Percentiles rank a stretch among this genome's conserved stretches.
Evolutionary conservation across 2,113 vertebrate species (phyloP).

Genomic region (Uria aalge): DNA sequence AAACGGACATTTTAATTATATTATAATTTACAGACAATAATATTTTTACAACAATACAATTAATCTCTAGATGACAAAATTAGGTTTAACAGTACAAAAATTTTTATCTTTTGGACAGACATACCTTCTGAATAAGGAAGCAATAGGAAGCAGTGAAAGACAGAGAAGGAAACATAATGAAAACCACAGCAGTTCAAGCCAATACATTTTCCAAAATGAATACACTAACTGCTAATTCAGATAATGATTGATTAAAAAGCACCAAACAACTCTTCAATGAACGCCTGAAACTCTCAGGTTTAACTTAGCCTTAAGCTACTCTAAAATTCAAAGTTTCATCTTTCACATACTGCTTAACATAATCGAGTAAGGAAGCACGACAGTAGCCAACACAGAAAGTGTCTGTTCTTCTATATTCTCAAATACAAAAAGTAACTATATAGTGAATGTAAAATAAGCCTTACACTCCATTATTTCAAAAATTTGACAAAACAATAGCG

Average conservation of each 20-base stretch:
- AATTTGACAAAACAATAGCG: background rate
- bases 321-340: background rate
- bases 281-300: background rate
- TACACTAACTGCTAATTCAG: background rate
- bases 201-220: background rate
- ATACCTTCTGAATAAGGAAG: constrained; percentile 95
- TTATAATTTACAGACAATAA: background rate
- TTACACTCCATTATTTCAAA: background rate
- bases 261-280: background rate
- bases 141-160: constrained; percentile 83
- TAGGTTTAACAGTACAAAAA: background rate
- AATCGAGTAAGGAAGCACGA: background rate
- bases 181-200: constrained; percentile 62
- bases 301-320: background rate
- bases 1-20: background rate
- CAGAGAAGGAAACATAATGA: constrained; percentile 78
- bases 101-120: constrained; percentile 58
- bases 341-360: background rate
- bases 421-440: background rate
- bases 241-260: background rate
- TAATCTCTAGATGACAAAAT: background rate
- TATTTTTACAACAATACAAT: background rate
- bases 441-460: background rate
- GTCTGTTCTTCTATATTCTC: background rate
- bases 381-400: background rate